Base-by-base conservation (phyloP, 2,113 vertebrate genomes). In the Solenodon paradoxus region DNA sequence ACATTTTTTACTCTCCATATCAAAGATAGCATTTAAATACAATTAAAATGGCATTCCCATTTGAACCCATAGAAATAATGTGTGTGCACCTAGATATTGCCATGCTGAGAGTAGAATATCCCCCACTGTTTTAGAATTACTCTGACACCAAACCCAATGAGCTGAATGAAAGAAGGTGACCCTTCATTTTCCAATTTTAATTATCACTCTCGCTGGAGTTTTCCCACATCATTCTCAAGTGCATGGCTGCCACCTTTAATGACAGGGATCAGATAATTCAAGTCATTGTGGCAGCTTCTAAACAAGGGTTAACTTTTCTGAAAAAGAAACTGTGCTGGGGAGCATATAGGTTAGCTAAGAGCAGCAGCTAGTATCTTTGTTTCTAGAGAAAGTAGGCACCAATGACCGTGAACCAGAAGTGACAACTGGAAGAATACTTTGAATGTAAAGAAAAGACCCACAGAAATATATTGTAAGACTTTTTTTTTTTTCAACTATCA, bases 131-230 rank as follows among this genome's bases (percentile, higher is more conserved):
- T 92, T 49, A 35, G 90, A 96, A 89, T 97, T 84, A 95, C 81
- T 94, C 79, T 95, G 71, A 81, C 24, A 84, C 90, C 90, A 97
- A 81, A 93, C 71, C 85, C 97, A 92, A 92, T 96, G 95, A 97
- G 90, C 92, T 88, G 95, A 94, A 49, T 49, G 90, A 94, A 95
- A 92, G 90, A 87, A 88, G 42, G 94, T 95, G 94, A 95, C 85
- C 95, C 96, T 95, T 91, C 92, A 66, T 96, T 95, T 92, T 97
- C 93, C 90, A 80, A 61, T 72, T 97, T 97, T 98, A 96, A 97
- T 97, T 97, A 97, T 97, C 97, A 82, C 97, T 94, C 96, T 95
- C 92, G 59, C 92, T 59, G 63, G 96, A 92, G 93, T 94, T 96
- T 96, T 95, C 96, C 96, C 96, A 97, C 95, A 93, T 94, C 92